Evolutionary conservation across 2,113 vertebrate species (phyloP).

Genomic region (Sceloporus undulatus): DNA sequence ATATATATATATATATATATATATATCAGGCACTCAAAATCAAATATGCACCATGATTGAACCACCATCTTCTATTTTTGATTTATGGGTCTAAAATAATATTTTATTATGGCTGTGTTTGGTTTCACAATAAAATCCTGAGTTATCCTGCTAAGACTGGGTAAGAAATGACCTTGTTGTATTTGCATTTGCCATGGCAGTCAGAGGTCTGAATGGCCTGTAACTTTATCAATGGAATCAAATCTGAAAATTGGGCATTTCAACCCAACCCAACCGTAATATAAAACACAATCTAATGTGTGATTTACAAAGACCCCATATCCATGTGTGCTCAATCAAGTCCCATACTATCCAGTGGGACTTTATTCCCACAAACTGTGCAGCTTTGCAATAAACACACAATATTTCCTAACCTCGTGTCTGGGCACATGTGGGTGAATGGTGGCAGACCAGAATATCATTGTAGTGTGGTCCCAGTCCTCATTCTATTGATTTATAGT

Average conservation of each 20-base stretch:
- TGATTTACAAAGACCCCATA: not conserved
- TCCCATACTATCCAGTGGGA: not conserved
- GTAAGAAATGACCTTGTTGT: not conserved
- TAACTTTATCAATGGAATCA: not conserved
- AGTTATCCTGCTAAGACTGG: not conserved
- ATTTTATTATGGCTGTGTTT: not conserved
- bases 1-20: not conserved
- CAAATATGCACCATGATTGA: not conserved
- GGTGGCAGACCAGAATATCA: not conserved
- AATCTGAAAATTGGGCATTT: not conserved
- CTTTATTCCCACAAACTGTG: not conserved
- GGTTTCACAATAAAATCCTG: not conserved
- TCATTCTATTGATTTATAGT: no score
- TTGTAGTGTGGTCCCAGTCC: not conserved
- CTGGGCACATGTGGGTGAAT: no score
- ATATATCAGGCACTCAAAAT: not conserved
- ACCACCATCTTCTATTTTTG: not conserved
- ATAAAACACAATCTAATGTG: not conserved
- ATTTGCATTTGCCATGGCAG: not conserved
- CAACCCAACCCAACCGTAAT: not conserved
- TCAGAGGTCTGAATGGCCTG: not conserved
- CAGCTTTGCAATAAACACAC: not conserved
- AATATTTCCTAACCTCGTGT: not conserved
- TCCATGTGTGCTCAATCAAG: not conserved
- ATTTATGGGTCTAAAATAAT: not conserved